Evolutionary conservation across 2,888 invertebrate species (phyloP), one percentile per base, ranked within the genome.

Genomic region (Callosobruchus maculatus): DNA sequence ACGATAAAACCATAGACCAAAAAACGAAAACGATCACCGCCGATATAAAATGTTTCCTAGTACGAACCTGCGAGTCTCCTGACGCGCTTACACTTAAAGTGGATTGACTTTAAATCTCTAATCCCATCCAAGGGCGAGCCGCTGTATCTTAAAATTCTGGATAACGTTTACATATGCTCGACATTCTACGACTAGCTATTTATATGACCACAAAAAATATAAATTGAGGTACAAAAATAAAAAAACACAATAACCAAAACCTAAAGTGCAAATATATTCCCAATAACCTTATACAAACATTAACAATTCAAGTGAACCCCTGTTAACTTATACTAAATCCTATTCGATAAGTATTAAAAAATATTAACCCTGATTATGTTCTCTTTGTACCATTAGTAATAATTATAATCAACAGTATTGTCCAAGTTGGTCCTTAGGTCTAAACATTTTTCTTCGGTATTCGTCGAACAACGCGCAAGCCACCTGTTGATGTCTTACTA

Each of bases 401-500:
- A 7, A 13, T 49, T 7, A 13, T 49, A 3, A 49, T 49, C 49
- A 49, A 49, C 49, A 49, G 13, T 13, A 49, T 49, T 49, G 13
- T 49, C 49, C 49, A 49, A 49, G 49, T 49, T 13, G 49, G 18
- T 49, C 49, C 49, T 49, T 49, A 49, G 49, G 18, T 49, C 13
- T 49, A 13, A 49, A 49, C 49, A 49, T 49, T 49, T 18, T 49
- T 18, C 13, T 49, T 13, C 49, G 49, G 18, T 49, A 49, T 18
- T 49, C 49, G 13, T 49, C 49, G 49, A 72, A 75, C 68, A 75
- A 75, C 18, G 49, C 31, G 75, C 82, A 82, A 71, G 80, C 81
- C 20, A 80, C 75, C 74, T 80, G 79, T 71, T 78, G 81, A 72
- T 83, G 83, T 21, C 82, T 76, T 71, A 80, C 77, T 31, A 83